Percentiles rank a stretch among this genome's conserved stretches.
Conservation (phyloP, 2,797 vertebrate species). For the Bradypodion ventrale region DNA sequence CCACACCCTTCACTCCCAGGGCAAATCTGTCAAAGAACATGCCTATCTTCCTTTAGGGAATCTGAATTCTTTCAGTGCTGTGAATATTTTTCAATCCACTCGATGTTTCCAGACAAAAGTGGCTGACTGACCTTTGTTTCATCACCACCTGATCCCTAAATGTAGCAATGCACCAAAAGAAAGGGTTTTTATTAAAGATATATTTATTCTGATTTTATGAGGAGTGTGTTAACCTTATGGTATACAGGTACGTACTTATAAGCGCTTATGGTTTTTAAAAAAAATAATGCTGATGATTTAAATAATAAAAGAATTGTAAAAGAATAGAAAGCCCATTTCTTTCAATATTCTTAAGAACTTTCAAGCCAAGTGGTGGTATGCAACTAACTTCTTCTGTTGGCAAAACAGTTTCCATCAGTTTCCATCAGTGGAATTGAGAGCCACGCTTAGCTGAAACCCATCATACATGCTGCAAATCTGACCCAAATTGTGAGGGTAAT, state of each 20-base stretch:
- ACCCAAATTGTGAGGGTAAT: neutral
- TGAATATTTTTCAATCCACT: neutral
- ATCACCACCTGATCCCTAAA: neutral
- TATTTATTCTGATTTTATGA: neutral
- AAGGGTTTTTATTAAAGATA: constrained; percentile 1
- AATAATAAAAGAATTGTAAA: neutral
- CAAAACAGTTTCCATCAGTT: neutral
- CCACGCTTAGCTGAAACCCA: neutral
- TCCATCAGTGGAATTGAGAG: neutral
- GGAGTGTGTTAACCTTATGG: rapidly evolving
- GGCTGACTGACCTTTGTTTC: constrained; percentile 1
- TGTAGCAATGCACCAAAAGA: neutral
- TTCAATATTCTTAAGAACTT: neutral
- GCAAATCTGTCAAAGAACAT: constrained; percentile 15
- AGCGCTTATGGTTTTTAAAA: neutral
- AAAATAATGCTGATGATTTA: neutral
- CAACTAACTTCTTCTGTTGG: neutral
- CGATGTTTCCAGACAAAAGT: neutral
- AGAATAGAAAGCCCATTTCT: neutral
- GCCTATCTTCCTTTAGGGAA: neutral
- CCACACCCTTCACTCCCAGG: neutral
- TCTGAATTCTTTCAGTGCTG: neutral
- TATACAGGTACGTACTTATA: neutral
- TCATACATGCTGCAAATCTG: neutral
- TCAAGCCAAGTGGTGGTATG: neutral